Base-by-base conservation (phyloP, 2,113 vertebrate genomes). In the Pogonocichla stellata region DNA sequence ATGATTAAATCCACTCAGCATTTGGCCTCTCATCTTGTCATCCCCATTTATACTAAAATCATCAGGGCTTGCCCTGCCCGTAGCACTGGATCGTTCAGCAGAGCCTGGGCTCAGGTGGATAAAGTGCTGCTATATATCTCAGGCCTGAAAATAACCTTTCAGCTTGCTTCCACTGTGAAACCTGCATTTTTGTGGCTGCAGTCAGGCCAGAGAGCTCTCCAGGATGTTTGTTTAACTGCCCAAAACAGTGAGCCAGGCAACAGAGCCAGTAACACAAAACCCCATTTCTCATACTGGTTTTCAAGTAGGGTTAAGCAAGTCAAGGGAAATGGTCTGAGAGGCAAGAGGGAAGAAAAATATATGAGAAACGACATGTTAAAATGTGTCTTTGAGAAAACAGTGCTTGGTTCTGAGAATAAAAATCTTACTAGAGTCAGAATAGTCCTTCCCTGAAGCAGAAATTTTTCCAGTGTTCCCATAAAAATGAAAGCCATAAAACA, bases 401-500 rank as follows among this genome's bases (percentile, higher is more conserved):
- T 26, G 14, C 81, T 77, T 66, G 43, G 81, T 88, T 56, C 51
- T 19, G 58, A 90, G 85, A 93, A 88, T 92, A 78, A 90, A 90
- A 93, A 48, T 64, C 81, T 91, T 88, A 75, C 81, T 51, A 47
- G 56, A 90, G 85, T 73, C 60, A 91, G 92, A 91, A 47, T 7
- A 93, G 80, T 15, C 58, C 61, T 83, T 73, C 73, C 81, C 90
- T 47, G 85, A 90, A 90, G 89, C 57, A 93, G 81, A 92, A 92
- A 64, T 90, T 95, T 96, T 91, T 97, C 88, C 90, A 94, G 74
- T 20, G 28, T 80, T 94, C 74, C 71, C 78, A 86, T 91, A 96
- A 96, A 97, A 96, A 94, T 73, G 74, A 93, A 96, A 92, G 67
- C 79, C 84, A 64, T 95, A 83, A 91, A 95, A 51, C 89, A 85